Evolutionary conservation across 2,888 invertebrate genomes (phyloP).

Genomic region (Hyles lineata): DNA sequence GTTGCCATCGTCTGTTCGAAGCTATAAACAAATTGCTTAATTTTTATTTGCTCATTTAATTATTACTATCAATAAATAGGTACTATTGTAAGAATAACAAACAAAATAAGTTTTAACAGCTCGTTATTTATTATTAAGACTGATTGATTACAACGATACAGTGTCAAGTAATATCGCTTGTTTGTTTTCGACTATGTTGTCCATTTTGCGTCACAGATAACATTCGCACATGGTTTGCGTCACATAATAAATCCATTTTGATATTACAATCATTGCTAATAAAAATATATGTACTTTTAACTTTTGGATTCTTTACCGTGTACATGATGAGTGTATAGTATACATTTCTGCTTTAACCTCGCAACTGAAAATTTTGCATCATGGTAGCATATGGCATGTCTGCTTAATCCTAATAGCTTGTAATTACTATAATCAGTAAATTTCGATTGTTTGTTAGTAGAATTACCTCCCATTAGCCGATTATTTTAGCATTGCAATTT

Average conservation of each 20-base stretch:
- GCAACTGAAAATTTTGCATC: background rate
- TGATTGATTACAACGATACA: slow-evolving; percentile 54
- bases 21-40: slow-evolving; percentile 53
- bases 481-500: background rate
- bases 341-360: slow-evolving; percentile 13
- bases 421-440: background rate
- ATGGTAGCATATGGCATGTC: background rate
- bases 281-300: slow-evolving; percentile 8
- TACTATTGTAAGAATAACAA: slow-evolving; percentile 55
- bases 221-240: background rate
- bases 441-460: background rate
- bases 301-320: slow-evolving; percentile 5
- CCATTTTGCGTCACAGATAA: slow-evolving; percentile 11
- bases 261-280: background rate
- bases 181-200: slow-evolving; percentile 1
- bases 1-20: slow-evolving; percentile 36
- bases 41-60: slow-evolving; percentile 65
- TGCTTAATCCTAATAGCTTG: background rate
- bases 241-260: background rate
- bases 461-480: background rate
- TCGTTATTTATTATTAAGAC: slow-evolving; percentile 62
- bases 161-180: slow-evolving; percentile 27
- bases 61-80: slow-evolving; percentile 49
- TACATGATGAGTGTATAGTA: background rate
- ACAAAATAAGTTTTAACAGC: slow-evolving; percentile 58